Base-by-base conservation (phyloP, 2,113 vertebrate genomes). In the Lichenostomus cassidix region DNA sequence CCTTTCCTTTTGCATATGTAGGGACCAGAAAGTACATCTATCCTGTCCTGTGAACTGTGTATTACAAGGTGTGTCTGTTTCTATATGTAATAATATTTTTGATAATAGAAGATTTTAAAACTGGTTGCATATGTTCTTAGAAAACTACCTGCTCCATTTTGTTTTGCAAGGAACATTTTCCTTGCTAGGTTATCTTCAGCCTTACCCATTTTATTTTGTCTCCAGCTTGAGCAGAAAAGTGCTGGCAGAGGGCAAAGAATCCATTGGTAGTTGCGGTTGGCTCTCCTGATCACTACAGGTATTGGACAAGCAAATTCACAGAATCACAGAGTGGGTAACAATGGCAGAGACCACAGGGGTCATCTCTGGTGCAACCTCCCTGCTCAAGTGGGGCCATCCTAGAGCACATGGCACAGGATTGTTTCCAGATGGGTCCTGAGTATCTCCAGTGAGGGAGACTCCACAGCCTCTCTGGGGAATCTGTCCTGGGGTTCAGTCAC, bases 401-500 rank as follows among this genome's bases (percentile, higher is more conserved):
- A 5, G 20, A 39, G 14, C 52, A 52, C 5, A 1, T 4, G 28
- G 37, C 27, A 44, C 27, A 46, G 33, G 23, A 16, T 10, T 60
- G 3, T 44, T 17, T 53, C 29, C 62, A 68, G n/a, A 3, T 18
- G 4, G 5, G 25, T 46, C 9, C 5, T 47, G 13, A 60, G 15
- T 53, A 21, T 7, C 16, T 60, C 28, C 20, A n/a, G 62, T 12
- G 17, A 75, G 20, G 11, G 28, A 75, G 13, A 52, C 6, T 52
- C 6, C 20, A n/a, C 33, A 39, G 16, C 9, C 15, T 46, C 28
- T 75, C 28, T 3, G 3, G 39, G 3, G 12, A 46, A 21, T 8
- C 28, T 67, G 2, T 59, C 60, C 19, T 7, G 39, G 8, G 1
- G 33, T 10, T 50, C 0, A 0, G 27, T 65, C 27, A 33, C 42